Conservation (phyloP, 1,140 invertebrate species). For the Argopecten irradians region DNA sequence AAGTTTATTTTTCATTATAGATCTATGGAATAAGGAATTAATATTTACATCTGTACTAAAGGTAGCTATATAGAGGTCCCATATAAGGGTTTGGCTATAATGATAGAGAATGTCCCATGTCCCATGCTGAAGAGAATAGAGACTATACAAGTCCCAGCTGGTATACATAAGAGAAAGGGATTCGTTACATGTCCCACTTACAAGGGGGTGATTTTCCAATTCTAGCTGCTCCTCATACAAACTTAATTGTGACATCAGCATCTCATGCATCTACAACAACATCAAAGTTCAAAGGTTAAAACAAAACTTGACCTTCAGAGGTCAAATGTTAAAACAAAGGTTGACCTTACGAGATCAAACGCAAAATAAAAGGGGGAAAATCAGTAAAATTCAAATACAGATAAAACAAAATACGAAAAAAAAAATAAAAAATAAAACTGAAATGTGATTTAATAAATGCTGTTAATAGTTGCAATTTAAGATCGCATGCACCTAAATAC, state of each 20-base stretch:
- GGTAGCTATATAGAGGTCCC: too few species aligned
- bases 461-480: neutral
- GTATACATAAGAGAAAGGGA: neutral
- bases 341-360: neutral
- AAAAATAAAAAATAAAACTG: neutral
- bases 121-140: too few species aligned
- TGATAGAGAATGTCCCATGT: too few species aligned
- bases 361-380: neutral
- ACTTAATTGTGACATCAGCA: constrained; percentile 52
- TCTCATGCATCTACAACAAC: constrained; percentile 54
- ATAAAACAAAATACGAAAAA: neutral
- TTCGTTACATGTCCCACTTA: constrained; percentile 36
- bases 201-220: constrained; percentile 46
- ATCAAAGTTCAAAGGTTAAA: constrained; percentile 26
- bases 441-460: neutral
- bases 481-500: neutral
- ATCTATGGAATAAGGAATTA: too few species aligned
- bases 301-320: neutral
- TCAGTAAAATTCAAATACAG: neutral
- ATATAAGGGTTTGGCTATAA: too few species aligned
- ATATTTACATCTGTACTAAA: too few species aligned
- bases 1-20: too few species aligned
- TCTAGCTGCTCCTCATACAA: constrained; percentile 51
- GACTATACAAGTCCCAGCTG: too few species aligned
- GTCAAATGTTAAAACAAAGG: neutral